A percentile compares a stretch with the other conserved stretches of the same genome.
phyloP scores from a whole-genome alignment of 2,797 vertebrate species.

The Enteromius argenteus region DNA sequence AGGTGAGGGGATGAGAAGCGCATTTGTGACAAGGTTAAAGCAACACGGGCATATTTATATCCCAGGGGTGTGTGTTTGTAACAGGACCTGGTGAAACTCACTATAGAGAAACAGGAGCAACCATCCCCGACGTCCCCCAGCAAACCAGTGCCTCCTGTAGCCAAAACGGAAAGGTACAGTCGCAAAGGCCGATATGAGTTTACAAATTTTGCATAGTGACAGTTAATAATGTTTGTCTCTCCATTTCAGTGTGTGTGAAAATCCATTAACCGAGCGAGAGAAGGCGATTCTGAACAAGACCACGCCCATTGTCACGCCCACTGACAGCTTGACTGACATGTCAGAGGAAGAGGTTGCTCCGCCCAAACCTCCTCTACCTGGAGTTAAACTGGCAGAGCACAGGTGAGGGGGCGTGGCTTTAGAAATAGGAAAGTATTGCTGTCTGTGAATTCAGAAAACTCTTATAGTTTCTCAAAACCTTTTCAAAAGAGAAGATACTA shows the following conservation, averaged over 20 bases:
- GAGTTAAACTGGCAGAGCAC: constrained; percentile 93
- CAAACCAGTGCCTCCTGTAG: constrained; percentile 85
- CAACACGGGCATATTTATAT: constrained; percentile 31
- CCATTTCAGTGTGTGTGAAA: constrained; percentile 80
- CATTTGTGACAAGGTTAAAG: constrained; percentile 34
- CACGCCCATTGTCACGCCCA: constrained; percentile 71
- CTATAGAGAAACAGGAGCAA: constrained; percentile 95
- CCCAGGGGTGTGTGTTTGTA: constrained; percentile 49
- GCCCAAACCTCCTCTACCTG: constrained; percentile 94
- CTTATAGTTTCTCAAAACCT: background rate
- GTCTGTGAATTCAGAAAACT: background rate
- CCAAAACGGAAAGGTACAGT: constrained; percentile 86
- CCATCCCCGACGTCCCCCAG: constrained; percentile 91
- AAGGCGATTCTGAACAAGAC: constrained; percentile 89
- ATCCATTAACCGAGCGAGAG: constrained; percentile 87
- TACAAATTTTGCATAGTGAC: background rate
- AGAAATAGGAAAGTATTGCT: background rate
- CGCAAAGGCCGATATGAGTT: background rate
- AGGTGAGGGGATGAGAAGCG: constrained; percentile 77
- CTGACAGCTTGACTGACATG: constrained; percentile 80
- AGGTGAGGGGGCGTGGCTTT: constrained; percentile 76
- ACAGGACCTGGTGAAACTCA: constrained; percentile 95
- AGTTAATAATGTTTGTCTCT: background rate
- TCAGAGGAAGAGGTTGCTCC: constrained; percentile 89
- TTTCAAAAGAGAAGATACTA: background rate